Conservation (phyloP, 2,113 vertebrate species). For the Xiphorhynchus elegans region DNA sequence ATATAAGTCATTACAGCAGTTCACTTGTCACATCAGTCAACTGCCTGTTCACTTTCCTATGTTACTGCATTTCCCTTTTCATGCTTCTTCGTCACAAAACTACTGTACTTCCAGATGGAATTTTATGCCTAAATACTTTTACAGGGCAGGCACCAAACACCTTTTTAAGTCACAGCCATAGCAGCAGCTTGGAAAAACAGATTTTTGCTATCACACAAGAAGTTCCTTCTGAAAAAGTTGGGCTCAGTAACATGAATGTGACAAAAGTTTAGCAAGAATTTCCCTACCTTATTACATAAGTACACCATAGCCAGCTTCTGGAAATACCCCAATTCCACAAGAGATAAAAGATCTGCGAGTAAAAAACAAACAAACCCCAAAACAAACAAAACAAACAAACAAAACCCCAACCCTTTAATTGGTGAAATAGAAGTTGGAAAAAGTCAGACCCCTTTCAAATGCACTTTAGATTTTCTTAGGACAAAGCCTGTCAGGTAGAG, state of each 20-base stretch:
- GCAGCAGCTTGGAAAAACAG: neutral
- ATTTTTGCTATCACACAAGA: neutral
- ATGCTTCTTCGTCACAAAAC: neutral
- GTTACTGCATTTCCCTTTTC: neutral
- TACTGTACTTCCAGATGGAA: neutral
- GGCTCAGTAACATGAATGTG: neutral
- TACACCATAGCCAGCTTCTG: neutral
- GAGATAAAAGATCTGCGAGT: neutral
- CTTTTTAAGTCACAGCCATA: accelerated
- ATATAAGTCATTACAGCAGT: neutral
- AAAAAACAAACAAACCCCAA: neutral
- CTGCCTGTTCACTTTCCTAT: neutral
- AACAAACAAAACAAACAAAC: no score
- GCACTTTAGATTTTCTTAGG: neutral
- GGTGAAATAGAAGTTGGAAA: neutral
- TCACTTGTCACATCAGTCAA: accelerated
- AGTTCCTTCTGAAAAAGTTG: neutral
- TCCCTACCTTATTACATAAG: neutral
- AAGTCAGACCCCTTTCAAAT: neutral
- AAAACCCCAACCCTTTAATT: neutral
- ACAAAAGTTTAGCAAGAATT: neutral
- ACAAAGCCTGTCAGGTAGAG: neutral
- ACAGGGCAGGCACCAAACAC: neutral
- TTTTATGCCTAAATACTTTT: neutral
- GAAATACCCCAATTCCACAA: neutral